phyloP scores from a whole-genome alignment of 2,888 invertebrate genomes.

The Amorpha juglandis region DNA sequence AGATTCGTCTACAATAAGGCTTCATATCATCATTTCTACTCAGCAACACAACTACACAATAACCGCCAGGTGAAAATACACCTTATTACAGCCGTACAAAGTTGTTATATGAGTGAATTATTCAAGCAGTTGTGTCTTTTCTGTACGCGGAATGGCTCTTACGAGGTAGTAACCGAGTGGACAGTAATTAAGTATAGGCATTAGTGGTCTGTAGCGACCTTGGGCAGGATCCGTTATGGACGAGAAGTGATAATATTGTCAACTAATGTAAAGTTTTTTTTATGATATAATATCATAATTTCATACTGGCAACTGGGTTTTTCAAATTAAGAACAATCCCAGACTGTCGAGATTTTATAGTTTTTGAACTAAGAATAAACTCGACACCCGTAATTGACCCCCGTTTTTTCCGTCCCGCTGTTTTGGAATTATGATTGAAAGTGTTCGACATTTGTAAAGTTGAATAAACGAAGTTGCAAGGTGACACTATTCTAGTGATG shows the following conservation, averaged over 20 bases:
- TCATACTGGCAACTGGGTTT: neutral
- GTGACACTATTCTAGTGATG: neutral
- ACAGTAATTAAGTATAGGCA: slow-evolving; percentile 64
- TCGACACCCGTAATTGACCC: neutral
- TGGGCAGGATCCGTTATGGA: slow-evolving; percentile 52
- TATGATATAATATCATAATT: neutral
- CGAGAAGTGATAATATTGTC: slow-evolving; percentile 18
- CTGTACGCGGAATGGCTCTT: slow-evolving; percentile 32
- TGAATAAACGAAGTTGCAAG: neutral
- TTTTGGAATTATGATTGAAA: neutral
- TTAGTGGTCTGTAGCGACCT: slow-evolving; percentile 55
- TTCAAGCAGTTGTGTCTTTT: slow-evolving; percentile 27
- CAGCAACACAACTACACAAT: neutral
- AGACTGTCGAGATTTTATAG: neutral
- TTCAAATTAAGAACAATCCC: neutral
- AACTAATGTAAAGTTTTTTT: neutral
- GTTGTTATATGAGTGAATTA: slow-evolving; percentile 35
- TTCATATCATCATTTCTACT: slow-evolving; percentile 53
- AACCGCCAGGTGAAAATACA: slow-evolving; percentile 7
- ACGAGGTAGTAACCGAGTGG: slow-evolving; percentile 52
- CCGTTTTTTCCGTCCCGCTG: no score
- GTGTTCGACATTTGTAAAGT: neutral
- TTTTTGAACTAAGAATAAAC: neutral
- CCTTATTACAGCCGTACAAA: slow-evolving; percentile 10
- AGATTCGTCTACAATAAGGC: slow-evolving; percentile 75